Evolutionary conservation across 2,113 vertebrate genomes (phyloP).

Genomic region (Speoplatyrhinus poulsoni): DNA sequence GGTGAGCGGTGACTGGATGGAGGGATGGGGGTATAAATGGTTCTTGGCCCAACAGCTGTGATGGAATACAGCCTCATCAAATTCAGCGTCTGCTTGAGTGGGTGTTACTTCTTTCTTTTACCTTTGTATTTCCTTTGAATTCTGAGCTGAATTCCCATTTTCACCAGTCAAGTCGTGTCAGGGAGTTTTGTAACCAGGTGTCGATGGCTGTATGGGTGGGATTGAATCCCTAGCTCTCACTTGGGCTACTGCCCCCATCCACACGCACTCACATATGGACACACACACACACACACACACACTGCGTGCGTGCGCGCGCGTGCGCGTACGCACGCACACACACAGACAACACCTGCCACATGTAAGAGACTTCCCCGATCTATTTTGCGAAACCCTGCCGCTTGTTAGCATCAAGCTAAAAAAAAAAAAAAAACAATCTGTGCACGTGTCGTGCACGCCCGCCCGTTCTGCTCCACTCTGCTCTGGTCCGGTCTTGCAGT

Average conservation of each 20-base stretch:
- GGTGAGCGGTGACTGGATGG: background rate
- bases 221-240: constrained; percentile 3
- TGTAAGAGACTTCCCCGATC: too few species aligned
- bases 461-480: background rate
- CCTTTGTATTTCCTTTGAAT: background rate
- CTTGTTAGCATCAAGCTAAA: constrained; percentile 26
- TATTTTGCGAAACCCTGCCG: background rate
- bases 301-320: too few species aligned
- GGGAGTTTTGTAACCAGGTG: constrained; percentile 17
- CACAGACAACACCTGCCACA: background rate
- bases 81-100: constrained; percentile 7
- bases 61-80: constrained; percentile 14
- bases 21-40: constrained; percentile 23
- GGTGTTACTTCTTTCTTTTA: background rate
- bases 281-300: background rate
- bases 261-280: background rate
- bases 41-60: constrained; percentile 18
- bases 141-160: constrained; percentile 7
- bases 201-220: background rate
- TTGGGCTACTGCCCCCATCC: background rate
- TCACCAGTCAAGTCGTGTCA: background rate
- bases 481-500: constrained; percentile 43
- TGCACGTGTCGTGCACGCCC: too few species aligned
- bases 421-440: background rate
- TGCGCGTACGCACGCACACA: too few species aligned